Percentiles rank a stretch among this genome's conserved stretches.
phyloP scores from a whole-genome alignment of 2,113 vertebrate species.

The Willisornis vidua region DNA sequence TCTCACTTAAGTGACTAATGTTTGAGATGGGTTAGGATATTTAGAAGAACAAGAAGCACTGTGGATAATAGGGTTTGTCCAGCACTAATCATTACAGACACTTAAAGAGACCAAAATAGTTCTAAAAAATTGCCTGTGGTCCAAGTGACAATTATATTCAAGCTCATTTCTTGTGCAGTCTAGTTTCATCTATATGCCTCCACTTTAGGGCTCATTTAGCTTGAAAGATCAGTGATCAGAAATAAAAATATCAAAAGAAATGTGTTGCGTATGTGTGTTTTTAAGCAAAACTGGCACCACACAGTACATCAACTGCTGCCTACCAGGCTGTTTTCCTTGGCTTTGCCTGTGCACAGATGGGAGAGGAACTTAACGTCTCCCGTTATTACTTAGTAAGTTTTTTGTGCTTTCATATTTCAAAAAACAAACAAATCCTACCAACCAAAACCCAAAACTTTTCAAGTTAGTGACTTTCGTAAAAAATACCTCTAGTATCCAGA shows the following conservation, averaged over 20 bases:
- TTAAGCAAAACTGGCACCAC: slow-evolving; percentile 43
- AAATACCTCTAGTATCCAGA: background rate
- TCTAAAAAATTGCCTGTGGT: background rate
- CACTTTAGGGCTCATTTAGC: slow-evolving; percentile 7
- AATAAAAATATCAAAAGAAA: slow-evolving; percentile 45
- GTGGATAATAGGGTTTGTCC: background rate
- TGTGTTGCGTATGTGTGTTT: slow-evolving; percentile 8
- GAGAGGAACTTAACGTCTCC: slow-evolving; percentile 31
- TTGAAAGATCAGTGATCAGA: background rate
- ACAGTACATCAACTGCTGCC: slow-evolving; percentile 24
- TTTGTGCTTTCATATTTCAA: slow-evolving; percentile 23
- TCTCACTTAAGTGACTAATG: background rate
- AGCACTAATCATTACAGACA: background rate
- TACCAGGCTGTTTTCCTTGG: slow-evolving; percentile 58
- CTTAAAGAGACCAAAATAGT: background rate
- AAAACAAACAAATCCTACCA: slow-evolving; percentile 36
- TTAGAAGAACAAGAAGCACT: background rate
- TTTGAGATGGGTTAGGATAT: background rate
- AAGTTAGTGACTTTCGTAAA: background rate
- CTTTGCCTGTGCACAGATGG: slow-evolving; percentile 59
- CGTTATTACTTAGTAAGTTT: slow-evolving; percentile 35
- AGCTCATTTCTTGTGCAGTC: background rate
- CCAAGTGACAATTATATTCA: background rate
- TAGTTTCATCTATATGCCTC: background rate
- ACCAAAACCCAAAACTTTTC: background rate